phyloP scores from a whole-genome alignment of 2,113 vertebrate genomes.

The Capra hircus region DNA sequence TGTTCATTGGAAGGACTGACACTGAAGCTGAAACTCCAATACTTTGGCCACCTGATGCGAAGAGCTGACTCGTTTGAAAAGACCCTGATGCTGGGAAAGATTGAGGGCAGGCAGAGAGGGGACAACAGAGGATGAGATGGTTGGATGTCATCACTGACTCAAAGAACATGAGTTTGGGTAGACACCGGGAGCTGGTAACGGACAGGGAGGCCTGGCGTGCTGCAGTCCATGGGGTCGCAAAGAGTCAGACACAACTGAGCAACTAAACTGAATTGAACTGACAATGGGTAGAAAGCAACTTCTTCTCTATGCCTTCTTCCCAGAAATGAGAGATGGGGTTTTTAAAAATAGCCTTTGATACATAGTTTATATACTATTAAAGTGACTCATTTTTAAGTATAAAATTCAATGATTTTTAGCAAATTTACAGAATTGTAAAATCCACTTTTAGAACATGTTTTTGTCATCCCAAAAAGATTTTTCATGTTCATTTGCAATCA shows the following conservation, averaged over 20 bases:
- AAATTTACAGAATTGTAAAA: not conserved
- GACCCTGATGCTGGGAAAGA: not conserved
- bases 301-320: not conserved
- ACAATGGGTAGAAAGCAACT: not conserved
- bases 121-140: not conserved
- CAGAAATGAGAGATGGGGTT: not conserved
- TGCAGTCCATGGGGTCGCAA: not conserved
- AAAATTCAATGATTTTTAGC: not conserved
- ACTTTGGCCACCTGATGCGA: not conserved
- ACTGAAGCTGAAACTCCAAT: not conserved
- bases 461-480: not conserved
- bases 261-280: not conserved
- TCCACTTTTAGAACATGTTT: not conserved
- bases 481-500: not conserved
- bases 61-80: not conserved
- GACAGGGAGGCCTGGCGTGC: not conserved
- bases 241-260: not conserved
- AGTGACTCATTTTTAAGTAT: not conserved
- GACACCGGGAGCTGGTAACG: rapidly evolving
- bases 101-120: not conserved
- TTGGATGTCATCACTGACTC: not conserved
- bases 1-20: not conserved
- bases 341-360: not conserved
- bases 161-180: not conserved
- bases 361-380: not conserved